Evolutionary conservation across 2,797 vertebrate species (phyloP).

Genomic region (Paguma larvata): DNA sequence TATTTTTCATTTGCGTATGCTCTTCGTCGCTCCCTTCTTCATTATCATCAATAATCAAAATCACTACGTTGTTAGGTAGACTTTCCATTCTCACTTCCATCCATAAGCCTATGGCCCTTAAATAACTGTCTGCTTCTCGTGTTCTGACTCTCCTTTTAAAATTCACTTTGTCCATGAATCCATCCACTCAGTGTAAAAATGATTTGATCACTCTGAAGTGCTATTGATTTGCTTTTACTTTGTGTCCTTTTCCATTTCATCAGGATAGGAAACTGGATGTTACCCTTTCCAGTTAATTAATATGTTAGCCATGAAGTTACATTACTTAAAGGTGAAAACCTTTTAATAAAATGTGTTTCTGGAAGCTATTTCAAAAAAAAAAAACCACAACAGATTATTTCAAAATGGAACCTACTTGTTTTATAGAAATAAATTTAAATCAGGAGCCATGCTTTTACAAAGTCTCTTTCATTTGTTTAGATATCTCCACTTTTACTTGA

Average conservation of each 20-base stretch:
- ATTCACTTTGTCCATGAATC: neutral
- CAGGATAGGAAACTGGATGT: neutral
- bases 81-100: neutral
- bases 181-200: constrained; percentile 41
- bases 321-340: neutral
- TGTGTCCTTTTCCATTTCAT: constrained; percentile 42
- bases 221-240: constrained; percentile 61
- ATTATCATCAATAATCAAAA: constrained; percentile 15
- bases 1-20: neutral
- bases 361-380: neutral
- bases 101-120: neutral
- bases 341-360: neutral
- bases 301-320: neutral
- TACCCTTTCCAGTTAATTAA: constrained; percentile 61
- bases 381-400: neutral
- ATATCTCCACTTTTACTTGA: neutral
- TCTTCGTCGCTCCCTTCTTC: neutral
- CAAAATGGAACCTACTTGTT: neutral
- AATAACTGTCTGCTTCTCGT: neutral
- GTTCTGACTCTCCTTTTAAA: constrained; percentile 16
- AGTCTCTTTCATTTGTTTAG: neutral
- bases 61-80: neutral
- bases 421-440: constrained; percentile 35
- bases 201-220: constrained; percentile 56
- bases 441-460: neutral